These are phyloP conservation scores for Peromyscus nudipes DNA, from an alignment of 2,797 vertebrate species.

Conservation along the genomic window DNA sequence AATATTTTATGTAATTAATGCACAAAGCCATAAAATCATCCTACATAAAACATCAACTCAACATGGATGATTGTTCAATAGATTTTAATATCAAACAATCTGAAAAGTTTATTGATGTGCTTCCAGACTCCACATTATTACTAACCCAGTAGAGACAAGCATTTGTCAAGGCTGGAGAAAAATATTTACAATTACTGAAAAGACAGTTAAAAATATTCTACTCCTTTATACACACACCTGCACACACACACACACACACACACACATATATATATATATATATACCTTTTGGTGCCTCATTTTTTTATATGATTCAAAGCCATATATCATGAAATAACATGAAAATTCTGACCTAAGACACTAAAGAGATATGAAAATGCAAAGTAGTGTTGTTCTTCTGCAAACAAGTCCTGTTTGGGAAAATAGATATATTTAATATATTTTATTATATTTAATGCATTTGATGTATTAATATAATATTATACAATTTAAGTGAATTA, in stretches of 20 bases:
- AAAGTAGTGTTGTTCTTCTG: neutral
- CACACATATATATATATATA: too few relatives aligned
- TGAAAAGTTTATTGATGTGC: neutral
- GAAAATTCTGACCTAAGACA: neutral
- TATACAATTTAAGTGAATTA: neutral
- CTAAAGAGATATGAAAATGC: neutral
- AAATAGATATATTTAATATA: neutral
- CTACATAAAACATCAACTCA: neutral
- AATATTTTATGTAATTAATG: neutral
- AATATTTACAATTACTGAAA: neutral
- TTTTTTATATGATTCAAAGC: neutral
- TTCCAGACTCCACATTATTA: neutral
- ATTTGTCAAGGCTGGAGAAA: neutral
- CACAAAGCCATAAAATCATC: neutral
- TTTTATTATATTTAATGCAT: neutral
- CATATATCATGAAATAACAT: neutral
- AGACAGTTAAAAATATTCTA: neutral
- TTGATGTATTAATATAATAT: neutral
- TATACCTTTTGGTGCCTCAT: neutral
- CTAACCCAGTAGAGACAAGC: neutral
- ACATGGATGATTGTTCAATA: neutral
- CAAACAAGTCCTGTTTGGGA: neutral
- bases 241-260: too few relatives aligned
- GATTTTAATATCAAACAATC: neutral
- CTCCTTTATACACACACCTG: too few relatives aligned